Evolutionary conservation across 2,888 invertebrate genomes (phyloP).

Genomic region (Cheilosia urbana): DNA sequence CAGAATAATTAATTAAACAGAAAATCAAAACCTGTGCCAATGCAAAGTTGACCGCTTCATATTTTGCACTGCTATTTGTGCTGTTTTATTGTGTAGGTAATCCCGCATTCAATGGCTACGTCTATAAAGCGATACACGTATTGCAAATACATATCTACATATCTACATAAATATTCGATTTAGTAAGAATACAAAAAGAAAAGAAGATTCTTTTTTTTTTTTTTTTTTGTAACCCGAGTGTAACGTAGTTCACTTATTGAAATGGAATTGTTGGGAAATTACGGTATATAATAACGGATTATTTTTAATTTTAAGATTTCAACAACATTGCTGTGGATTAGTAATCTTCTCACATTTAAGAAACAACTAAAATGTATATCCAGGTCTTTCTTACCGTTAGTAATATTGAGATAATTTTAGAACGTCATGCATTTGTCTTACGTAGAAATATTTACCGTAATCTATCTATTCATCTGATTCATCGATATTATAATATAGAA

Average conservation of each 20-base stretch:
- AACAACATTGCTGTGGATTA: background rate
- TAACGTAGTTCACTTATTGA: background rate
- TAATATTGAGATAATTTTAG: background rate
- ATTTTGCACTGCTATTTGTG: no score
- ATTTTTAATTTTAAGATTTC: background rate
- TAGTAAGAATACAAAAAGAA: no score
- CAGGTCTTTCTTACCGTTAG: background rate
- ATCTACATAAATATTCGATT: no score
- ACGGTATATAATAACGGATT: slow-evolving; percentile 28
- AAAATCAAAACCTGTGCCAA: no score
- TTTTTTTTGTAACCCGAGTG: no score
- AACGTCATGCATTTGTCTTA: background rate
- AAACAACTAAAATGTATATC: background rate
- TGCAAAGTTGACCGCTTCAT: no score
- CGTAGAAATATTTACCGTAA: background rate
- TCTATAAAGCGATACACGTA: no score
- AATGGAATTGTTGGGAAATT: slow-evolving; percentile 49
- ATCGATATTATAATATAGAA: slow-evolving; percentile 35
- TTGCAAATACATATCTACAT: no score
- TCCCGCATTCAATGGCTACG: no score
- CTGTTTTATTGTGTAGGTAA: no score
- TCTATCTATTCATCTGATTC: slow-evolving; percentile 8
- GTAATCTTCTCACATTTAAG: background rate
- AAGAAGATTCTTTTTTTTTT: no score
- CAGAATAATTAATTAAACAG: no score